Base-by-base conservation (phyloP, 1,140 invertebrate species). In the Nephila pilipes region DNA sequence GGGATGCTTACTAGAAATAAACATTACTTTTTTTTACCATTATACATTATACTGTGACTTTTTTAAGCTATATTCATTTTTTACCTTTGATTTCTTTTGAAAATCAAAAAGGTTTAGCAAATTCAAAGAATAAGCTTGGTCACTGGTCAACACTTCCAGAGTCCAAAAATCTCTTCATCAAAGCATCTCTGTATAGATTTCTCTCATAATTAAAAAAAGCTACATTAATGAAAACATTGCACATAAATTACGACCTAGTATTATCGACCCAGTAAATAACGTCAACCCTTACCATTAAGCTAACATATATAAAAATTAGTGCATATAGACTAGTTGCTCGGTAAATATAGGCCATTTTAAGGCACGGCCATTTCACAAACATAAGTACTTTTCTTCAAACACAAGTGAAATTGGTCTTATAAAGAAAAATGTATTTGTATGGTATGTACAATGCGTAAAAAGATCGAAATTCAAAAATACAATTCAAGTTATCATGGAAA, bases 271-370 rank as follows among this genome's bases (percentile, higher is more conserved):
- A 92, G 83, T 80, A 92, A 87, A 93, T 87, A 87, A 93, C 85
- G 54, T 93, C 91, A 87, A 93, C 91, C 91, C 85, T 87, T 93
- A 93, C 91, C 91, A 93, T 79, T 93, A 93, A 93, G 91, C 91
- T 87, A 93, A 93, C 79, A 93, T 93, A 93, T 90, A 90, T 93
- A 87, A 93, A 87, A 93, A 93, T 93, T 93, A 93, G 91, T 93
- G 91, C 91, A 87, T 87, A 93, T 93, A 93, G 91, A 93, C 91
- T 93, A 93, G 91, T 93, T 93, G 91, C 91, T 93, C 91, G 80
- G 85, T 85, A 93, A 87, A 93, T 87, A 91, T 79, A 85, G 83
- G 83, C 85, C 91, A 65, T 85, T 38, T 87, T 93, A 93, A 93
- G 91, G 65, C 55, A 93, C 69, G 85, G 91, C 91, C 91, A 87